Evolutionary conservation across 2,797 vertebrate species (phyloP).

Genomic region (Mus spretus): DNA sequence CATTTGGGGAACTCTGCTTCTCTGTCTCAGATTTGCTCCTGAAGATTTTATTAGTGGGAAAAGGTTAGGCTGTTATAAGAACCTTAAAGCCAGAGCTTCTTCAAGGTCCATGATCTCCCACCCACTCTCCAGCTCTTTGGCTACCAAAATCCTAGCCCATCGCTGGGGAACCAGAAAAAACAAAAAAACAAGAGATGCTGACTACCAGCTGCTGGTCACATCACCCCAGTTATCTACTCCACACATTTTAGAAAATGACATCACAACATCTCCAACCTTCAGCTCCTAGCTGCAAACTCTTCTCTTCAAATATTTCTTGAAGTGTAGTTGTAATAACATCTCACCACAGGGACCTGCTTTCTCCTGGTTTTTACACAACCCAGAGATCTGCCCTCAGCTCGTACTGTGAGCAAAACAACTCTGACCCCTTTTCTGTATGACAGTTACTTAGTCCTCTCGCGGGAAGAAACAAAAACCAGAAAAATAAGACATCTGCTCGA

Average conservation of each 20-base stretch:
- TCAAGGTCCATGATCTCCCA: neutral
- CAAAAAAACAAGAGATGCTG: neutral
- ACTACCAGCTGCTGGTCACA: neutral
- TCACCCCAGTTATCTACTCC: neutral
- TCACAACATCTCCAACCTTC: neutral
- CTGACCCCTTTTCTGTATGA: neutral
- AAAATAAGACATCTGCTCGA: neutral
- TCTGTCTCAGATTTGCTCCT: neutral
- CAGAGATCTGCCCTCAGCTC: neutral
- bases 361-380: neutral
- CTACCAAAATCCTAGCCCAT: neutral
- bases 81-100: neutral
- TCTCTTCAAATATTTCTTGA: conserved; percentile 25
- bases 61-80: neutral
- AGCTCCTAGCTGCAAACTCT: neutral
- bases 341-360: neutral
- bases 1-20: neutral
- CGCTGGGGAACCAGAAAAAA: neutral
- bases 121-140: neutral
- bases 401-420: neutral
- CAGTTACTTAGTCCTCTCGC: neutral
- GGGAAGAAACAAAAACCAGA: neutral
- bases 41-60: neutral
- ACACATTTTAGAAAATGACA: neutral
- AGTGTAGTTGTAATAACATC: conserved; percentile 52